These are phyloP conservation scores for Zalophus californianus DNA, from an alignment of 2,797 vertebrate genomes.

Conservation along the genomic window DNA sequence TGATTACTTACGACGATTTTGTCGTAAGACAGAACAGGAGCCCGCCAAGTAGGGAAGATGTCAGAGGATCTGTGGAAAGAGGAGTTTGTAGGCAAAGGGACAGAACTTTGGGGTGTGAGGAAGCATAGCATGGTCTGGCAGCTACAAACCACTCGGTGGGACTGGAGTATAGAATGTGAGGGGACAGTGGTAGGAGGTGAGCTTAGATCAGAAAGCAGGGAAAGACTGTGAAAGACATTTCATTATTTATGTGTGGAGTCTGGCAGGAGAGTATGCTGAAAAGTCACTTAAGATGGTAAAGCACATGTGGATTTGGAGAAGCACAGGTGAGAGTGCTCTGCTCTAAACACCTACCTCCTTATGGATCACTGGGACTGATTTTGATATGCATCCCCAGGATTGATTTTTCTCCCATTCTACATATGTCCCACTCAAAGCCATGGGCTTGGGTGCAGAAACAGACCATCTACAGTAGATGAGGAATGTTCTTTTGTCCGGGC, in stretches of 20 bases:
- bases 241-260: not conserved
- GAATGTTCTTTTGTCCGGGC: not conserved
- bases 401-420: not conserved
- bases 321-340: not conserved
- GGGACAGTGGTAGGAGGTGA: not conserved
- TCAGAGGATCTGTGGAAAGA: not conserved
- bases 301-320: not conserved
- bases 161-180: not conserved
- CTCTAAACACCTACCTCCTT: not conserved
- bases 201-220: not conserved
- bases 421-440: not conserved
- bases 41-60: not conserved
- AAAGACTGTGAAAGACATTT: not conserved
- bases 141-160: rapidly evolving
- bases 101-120: not conserved
- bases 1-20: not conserved
- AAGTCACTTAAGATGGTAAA: not conserved
- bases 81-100: not conserved
- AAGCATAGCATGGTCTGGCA: not conserved
- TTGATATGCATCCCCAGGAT: rapidly evolving
- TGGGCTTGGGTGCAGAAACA: not conserved
- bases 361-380: not conserved
- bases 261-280: not conserved
- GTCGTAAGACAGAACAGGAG: not conserved
- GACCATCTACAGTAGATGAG: not conserved